phyloP scores from a whole-genome alignment of 2,797 vertebrate species.

The Parotocinclus haroldoi region DNA sequence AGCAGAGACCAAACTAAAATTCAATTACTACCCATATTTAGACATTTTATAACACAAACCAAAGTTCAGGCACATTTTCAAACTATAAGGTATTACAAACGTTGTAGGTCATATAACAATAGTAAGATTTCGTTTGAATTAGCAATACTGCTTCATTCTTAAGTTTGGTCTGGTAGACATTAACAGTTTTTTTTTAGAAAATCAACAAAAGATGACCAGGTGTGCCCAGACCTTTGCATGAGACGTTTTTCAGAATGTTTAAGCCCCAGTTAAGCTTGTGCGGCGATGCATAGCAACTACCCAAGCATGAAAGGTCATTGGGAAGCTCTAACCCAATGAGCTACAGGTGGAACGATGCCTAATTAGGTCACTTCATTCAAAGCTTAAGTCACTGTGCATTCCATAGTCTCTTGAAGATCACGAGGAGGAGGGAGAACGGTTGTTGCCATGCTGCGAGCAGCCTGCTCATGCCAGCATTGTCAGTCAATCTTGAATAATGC shows the following conservation, averaged over 20 bases:
- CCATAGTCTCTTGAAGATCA: not conserved
- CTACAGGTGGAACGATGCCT: constrained; percentile 1
- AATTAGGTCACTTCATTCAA: not conserved
- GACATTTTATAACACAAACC: no score
- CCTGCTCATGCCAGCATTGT: not conserved
- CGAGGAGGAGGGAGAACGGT: not conserved
- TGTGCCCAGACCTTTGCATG: not conserved
- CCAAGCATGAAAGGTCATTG: constrained; percentile 1
- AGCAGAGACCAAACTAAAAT: no score
- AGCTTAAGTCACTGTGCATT: not conserved
- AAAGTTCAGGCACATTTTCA: no score
- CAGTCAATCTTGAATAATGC: constrained; percentile 1
- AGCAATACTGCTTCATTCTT: no score
- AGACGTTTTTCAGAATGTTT: not conserved
- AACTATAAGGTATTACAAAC: no score
- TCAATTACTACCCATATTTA: no score
- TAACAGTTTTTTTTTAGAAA: no score
- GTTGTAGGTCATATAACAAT: no score
- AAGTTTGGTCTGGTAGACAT: no score
- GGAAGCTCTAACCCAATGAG: not conserved
- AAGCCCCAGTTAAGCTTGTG: not conserved
- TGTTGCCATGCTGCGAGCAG: not conserved
- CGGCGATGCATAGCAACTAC: not conserved
- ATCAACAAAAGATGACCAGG: no score
- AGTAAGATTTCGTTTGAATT: no score